Conservation (phyloP, 2,113 vertebrate species). For the Miniopterus natalensis region DNA sequence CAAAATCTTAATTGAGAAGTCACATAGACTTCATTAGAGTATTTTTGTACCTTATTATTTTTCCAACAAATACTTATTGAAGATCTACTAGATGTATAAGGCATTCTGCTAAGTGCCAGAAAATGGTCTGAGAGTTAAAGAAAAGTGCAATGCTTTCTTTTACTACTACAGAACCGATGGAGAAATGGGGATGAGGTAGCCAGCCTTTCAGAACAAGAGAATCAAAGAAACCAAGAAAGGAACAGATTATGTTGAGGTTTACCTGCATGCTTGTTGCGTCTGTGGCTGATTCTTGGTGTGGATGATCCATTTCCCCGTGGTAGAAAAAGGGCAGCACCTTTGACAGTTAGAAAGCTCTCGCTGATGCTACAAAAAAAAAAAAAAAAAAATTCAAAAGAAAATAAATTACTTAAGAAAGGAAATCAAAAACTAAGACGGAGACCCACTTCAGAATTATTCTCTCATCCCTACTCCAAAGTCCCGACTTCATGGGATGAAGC, state of each 20-base stretch:
- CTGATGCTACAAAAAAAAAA: slow-evolving; percentile 92
- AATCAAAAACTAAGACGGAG: neutral
- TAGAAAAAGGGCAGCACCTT: slow-evolving; percentile 98
- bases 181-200: neutral
- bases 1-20: neutral
- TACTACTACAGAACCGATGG: slow-evolving; percentile 14
- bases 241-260: neutral
- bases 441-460: neutral
- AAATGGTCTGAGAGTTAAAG: slow-evolving; percentile 11
- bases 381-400: slow-evolving; percentile 57
- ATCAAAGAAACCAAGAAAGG: neutral
- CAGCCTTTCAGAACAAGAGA: slow-evolving; percentile 36
- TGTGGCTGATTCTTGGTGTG: slow-evolving; percentile 92
- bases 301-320: slow-evolving; percentile 95
- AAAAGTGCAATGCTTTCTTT: slow-evolving; percentile 33
- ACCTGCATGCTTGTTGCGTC: slow-evolving; percentile 98
- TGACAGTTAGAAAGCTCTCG: slow-evolving; percentile 98
- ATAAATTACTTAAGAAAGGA: slow-evolving; percentile 50
- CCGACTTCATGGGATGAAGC: neutral
- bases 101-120: slow-evolving; percentile 14
- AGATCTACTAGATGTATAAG: neutral
- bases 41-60: slow-evolving; percentile 36
- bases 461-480: neutral
- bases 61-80: slow-evolving; percentile 31
- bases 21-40: neutral